Evolutionary conservation across 1,140 invertebrate genomes (phyloP).

Genomic region (Drosophila pallidifrons): DNA sequence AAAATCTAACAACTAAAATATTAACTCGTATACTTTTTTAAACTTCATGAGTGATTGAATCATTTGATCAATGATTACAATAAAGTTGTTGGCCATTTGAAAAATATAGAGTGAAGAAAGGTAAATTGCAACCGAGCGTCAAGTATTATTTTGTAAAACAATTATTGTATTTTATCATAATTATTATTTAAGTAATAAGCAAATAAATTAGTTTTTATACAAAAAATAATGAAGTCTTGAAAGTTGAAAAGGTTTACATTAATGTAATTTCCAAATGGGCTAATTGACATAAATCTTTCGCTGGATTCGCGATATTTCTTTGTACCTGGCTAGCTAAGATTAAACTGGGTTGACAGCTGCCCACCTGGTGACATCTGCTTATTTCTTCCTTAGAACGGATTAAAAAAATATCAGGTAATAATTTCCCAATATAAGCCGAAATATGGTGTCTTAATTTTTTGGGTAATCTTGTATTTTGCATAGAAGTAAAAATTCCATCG

Average conservation of each 20-base stretch:
- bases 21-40: not conserved
- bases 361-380: not conserved
- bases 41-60: constrained; percentile 33
- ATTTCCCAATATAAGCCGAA: not conserved
- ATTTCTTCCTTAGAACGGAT: not conserved
- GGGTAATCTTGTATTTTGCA: not conserved
- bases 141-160: constrained; percentile 81
- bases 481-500: not conserved
- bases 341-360: not conserved
- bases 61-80: constrained; percentile 5
- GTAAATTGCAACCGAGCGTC: constrained; percentile 42
- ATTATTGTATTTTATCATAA: constrained; percentile 61
- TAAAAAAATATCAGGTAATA: not conserved
- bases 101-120: constrained; percentile 30
- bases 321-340: not conserved
- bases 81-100: constrained; percentile 47
- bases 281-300: not conserved
- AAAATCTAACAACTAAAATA: constrained; percentile 8
- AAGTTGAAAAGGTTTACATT: too few relatives aligned
- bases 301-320: not conserved
- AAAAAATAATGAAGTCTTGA: constrained; percentile 16
- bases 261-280: too few relatives aligned
- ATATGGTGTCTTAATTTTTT: not conserved
- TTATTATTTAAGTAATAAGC: constrained; percentile 74
- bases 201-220: constrained; percentile 77